These are phyloP conservation scores for Paedocypris micromegethes DNA, from an alignment of 2,797 vertebrate genomes.

Conservation along the genomic window DNA sequence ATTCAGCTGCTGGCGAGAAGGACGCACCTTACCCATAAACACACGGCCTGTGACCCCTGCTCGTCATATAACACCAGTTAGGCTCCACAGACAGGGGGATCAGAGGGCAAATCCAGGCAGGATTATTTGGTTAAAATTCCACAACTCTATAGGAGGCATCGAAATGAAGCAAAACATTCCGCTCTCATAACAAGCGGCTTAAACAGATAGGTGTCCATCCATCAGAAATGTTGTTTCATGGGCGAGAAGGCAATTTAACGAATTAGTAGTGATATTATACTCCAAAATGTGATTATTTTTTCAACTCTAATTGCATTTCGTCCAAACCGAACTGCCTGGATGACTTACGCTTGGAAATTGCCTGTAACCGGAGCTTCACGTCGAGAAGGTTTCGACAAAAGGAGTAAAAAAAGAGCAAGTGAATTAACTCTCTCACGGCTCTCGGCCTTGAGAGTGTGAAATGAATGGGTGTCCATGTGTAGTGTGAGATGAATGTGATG, in stretches of 20 bases:
- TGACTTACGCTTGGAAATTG: constrained; percentile 1
- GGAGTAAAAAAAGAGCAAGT: constrained; percentile 34
- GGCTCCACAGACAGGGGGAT: constrained; percentile 32
- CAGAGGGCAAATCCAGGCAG: constrained; percentile 16
- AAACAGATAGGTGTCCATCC: constrained; percentile 29
- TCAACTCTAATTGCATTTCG: constrained; percentile 19
- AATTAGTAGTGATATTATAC: constrained; percentile 5
- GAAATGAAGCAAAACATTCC: constrained; percentile 31
- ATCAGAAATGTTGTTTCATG: constrained; percentile 25
- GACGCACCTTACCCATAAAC: constrained; percentile 59
- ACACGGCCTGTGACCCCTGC: constrained; percentile 30
- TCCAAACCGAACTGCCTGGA: constrained; percentile 5
- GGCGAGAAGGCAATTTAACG: constrained; percentile 26
- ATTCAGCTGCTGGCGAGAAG: constrained; percentile 66
- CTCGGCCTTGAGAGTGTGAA: constrained; percentile 33
- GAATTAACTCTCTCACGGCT: constrained; percentile 24
- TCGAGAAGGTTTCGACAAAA: constrained; percentile 13
- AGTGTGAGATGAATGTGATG: constrained; percentile 36
- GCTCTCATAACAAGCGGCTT: constrained; percentile 31
- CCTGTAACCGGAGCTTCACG: not conserved
- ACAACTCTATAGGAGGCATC: constrained; percentile 24
- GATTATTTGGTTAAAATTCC: constrained; percentile 41
- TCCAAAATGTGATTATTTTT: constrained; percentile 17
- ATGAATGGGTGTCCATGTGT: constrained; percentile 18
- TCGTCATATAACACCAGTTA: constrained; percentile 51